These are phyloP conservation scores for Drosophila rhopaloa DNA, from an alignment of 1,140 invertebrate genomes.

Conservation along the genomic window DNA sequence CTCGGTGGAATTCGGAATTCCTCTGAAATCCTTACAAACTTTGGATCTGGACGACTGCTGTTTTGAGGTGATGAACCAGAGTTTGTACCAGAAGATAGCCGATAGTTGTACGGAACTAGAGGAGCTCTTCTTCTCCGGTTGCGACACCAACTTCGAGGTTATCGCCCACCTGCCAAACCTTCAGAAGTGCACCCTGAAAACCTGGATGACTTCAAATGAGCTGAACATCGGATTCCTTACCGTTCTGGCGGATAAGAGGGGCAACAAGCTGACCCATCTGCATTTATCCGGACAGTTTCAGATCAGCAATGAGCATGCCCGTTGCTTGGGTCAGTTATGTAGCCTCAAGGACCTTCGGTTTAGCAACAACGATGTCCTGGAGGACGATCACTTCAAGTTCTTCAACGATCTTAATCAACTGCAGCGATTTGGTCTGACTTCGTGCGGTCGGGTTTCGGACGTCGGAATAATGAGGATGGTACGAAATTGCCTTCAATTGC, in stretches of 20 bases:
- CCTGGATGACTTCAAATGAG: slow-evolving; percentile 67
- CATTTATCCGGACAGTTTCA: slow-evolving; percentile 61
- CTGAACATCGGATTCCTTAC: slow-evolving; percentile 60
- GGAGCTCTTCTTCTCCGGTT: slow-evolving; percentile 62
- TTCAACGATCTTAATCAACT: slow-evolving; percentile 55
- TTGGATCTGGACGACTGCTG: slow-evolving; percentile 67
- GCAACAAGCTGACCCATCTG: slow-evolving; percentile 50
- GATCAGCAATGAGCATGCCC: slow-evolving; percentile 59
- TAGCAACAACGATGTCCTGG: slow-evolving; percentile 59
- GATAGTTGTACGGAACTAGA: slow-evolving; percentile 55
- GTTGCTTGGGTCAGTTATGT: slow-evolving; percentile 51
- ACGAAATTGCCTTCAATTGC: slow-evolving; percentile 42
- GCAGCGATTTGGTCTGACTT: slow-evolving; percentile 26
- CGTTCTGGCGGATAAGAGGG: slow-evolving; percentile 37
- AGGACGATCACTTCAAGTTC: slow-evolving; percentile 66
- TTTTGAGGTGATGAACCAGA: slow-evolving; percentile 71
- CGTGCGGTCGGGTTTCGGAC: slow-evolving; percentile 51
- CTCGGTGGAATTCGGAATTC: slow-evolving; percentile 63
- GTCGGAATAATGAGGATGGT: slow-evolving; percentile 53
- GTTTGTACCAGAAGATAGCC: slow-evolving; percentile 67
- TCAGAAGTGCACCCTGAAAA: slow-evolving; percentile 60
- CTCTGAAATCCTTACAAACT: slow-evolving; percentile 25
- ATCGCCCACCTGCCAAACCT: slow-evolving; percentile 63
- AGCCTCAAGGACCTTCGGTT: slow-evolving; percentile 49
- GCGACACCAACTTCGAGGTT: slow-evolving; percentile 65